Conservation (phyloP, 2,888 invertebrate species). For the Epistrophella euchroma region DNA sequence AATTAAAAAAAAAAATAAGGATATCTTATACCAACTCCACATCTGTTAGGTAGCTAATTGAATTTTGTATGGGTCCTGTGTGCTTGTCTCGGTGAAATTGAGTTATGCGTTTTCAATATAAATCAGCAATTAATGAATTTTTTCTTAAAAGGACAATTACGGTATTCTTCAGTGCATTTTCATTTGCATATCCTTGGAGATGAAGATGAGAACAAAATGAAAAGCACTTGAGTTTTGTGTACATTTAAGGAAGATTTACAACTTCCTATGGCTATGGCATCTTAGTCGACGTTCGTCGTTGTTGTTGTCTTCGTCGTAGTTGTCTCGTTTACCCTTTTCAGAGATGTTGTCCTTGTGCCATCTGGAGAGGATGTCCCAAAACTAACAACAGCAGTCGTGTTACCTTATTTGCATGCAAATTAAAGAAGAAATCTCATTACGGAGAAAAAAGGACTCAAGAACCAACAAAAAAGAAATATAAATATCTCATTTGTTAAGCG, state of each 20-base stretch:
- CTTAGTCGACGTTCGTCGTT: no score
- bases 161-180: conserved; percentile 41
- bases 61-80: conserved; percentile 44
- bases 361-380: conserved; percentile 66
- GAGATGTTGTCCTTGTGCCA: conserved; percentile 66
- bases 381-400: conserved; percentile 66
- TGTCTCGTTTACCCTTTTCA: conserved; percentile 69
- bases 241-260: conserved; percentile 66
- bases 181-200: conserved; percentile 54
- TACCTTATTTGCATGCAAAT: conserved; percentile 77
- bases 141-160: conserved; percentile 50
- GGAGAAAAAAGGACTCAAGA: conserved; percentile 13
- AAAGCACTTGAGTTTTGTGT: conserved; percentile 35
- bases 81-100: conserved; percentile 36
- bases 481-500: conserved; percentile 67
- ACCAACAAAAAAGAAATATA: not conserved
- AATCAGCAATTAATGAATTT: conserved; percentile 70
- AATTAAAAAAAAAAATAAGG: conserved; percentile 10
- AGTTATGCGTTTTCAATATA: conserved; percentile 67
- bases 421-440: conserved; percentile 77
- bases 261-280: conserved; percentile 50
- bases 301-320: not conserved
- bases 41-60: conserved; percentile 56
- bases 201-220: not conserved
- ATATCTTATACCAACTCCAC: conserved; percentile 34